A percentile compares a stretch with the other conserved stretches of the same genome.
Evolutionary conservation across 2,113 vertebrate genomes (phyloP).

Genomic region (Peromyscus californicus): DNA sequence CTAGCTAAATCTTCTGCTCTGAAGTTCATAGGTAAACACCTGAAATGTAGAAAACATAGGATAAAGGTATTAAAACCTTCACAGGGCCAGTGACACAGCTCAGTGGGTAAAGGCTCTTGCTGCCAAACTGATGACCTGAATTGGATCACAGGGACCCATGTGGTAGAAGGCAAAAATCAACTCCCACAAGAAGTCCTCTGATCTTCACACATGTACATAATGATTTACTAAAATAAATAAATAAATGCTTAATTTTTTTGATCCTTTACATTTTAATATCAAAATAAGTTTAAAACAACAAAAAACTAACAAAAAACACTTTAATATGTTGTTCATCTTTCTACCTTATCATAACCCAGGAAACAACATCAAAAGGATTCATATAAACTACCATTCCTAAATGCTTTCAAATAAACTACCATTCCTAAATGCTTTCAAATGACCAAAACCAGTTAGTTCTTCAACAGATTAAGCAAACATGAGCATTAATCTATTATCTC

Average conservation of each 20-base stretch:
- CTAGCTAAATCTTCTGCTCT: slow-evolving; percentile 96
- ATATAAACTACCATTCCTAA: slow-evolving; percentile 28
- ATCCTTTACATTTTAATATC: slow-evolving; percentile 19
- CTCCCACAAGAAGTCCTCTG: background rate
- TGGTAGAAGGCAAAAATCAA: background rate
- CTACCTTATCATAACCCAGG: slow-evolving; percentile 49
- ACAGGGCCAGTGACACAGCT: background rate
- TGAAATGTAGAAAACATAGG: slow-evolving; percentile 78
- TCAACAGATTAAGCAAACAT: slow-evolving; percentile 52
- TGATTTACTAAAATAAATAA: background rate
- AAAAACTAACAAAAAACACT: background rate
- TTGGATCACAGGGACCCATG: background rate
- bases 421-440: slow-evolving; percentile 43
- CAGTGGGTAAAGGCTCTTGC: too few relatives aligned
- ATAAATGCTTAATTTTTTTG: background rate
- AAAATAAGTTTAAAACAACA: slow-evolving; percentile 45
- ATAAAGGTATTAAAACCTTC: slow-evolving; percentile 20
- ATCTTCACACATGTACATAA: background rate
- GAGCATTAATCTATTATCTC: background rate
- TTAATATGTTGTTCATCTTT: slow-evolving; percentile 41
- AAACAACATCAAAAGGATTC: slow-evolving; percentile 40
- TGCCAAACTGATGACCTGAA: background rate
- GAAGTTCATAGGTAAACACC: slow-evolving; percentile 98
- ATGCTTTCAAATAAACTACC: slow-evolving; percentile 36
- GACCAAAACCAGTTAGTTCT: slow-evolving; percentile 52